phyloP scores from a whole-genome alignment of 2,888 invertebrate genomes.

The Acrobeloides nanus region DNA sequence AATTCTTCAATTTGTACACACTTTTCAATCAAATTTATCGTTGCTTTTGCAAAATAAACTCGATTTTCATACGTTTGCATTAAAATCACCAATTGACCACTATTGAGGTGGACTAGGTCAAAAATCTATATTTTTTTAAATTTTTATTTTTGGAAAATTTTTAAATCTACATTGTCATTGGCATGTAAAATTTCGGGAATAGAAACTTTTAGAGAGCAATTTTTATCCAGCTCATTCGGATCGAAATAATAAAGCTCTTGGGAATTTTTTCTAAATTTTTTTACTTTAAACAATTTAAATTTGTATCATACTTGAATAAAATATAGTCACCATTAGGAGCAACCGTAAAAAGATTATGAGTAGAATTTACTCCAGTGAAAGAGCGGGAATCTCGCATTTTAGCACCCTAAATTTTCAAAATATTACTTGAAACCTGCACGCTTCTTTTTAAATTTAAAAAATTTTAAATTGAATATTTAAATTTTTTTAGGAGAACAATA shows the following conservation, averaged over 20 bases:
- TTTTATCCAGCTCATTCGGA: conserved; percentile 15
- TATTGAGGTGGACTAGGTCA: conserved; percentile 14
- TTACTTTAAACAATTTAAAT: conserved; percentile 9
- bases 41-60: conserved; percentile 18
- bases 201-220: conserved; percentile 8
- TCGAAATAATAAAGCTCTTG: conserved; percentile 12
- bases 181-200: conserved; percentile 11
- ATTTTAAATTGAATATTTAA: too few species aligned
- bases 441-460: too few species aligned
- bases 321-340: conserved; percentile 19
- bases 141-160: not conserved
- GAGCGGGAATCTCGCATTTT: too few species aligned
- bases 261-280: conserved; percentile 15
- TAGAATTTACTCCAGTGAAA: too few species aligned
- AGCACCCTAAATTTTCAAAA: too few species aligned
- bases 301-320: conserved; percentile 14
- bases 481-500: too few species aligned
- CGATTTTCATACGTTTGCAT: conserved; percentile 14
- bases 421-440: too few species aligned
- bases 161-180: conserved; percentile 13
- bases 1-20: conserved; percentile 11
- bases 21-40: conserved; percentile 6
- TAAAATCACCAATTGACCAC: conserved; percentile 13
- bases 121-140: conserved; percentile 11
- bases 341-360: conserved; percentile 19